These are phyloP conservation scores for Prionace glauca DNA, from an alignment of 2,797 vertebrate genomes.

Conservation along the genomic window DNA sequence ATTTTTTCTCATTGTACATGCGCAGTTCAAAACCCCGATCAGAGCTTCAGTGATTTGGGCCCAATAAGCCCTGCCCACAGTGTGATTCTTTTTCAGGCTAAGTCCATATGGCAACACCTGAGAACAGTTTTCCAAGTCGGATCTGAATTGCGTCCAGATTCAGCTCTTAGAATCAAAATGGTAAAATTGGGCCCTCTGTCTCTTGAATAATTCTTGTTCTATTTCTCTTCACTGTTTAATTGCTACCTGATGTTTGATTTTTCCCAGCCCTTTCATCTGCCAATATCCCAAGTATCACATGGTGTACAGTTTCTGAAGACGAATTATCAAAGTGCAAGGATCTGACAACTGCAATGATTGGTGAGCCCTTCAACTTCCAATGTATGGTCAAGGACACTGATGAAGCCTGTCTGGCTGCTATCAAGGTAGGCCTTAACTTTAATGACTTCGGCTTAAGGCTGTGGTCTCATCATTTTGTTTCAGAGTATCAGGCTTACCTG, in stretches of 20 bases:
- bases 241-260: neutral
- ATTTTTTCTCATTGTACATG: too few relatives aligned
- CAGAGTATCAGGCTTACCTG: too few relatives aligned
- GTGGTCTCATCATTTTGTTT: neutral
- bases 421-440: neutral
- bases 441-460: neutral
- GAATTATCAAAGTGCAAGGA: conserved; percentile 9
- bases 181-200: neutral
- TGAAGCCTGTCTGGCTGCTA: neutral
- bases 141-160: too few relatives aligned
- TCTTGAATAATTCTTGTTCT: neutral
- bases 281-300: neutral
- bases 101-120: too few relatives aligned
- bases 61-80: too few relatives aligned
- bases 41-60: too few relatives aligned
- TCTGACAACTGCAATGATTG: neutral
- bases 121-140: too few relatives aligned
- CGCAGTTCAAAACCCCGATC: too few relatives aligned
- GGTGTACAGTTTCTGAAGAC: neutral
- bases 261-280: neutral
- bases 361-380: neutral
- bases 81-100: too few relatives aligned
- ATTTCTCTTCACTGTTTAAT: neutral
- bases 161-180: too few relatives aligned
- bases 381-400: neutral